These are phyloP conservation scores for Aspidiotus rigidus DNA, from an alignment of 2,888 invertebrate species.

Conservation along the genomic window DNA sequence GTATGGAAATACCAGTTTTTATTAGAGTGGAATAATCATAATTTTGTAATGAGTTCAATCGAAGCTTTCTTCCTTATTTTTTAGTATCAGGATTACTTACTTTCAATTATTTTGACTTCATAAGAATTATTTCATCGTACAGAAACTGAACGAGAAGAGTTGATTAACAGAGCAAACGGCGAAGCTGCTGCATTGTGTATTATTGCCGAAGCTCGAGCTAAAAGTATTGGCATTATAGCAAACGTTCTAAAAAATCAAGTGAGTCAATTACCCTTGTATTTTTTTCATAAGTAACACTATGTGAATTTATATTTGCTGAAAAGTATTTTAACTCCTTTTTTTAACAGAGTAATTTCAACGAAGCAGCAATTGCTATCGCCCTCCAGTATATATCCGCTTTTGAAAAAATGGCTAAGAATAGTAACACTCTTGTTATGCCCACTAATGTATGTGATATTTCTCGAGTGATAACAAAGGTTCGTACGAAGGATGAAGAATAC, in stretches of 20 bases:
- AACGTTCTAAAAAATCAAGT: constrained; percentile 50
- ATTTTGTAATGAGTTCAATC: too few species aligned
- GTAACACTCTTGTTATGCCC: constrained; percentile 90
- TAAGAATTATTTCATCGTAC: constrained; percentile 37
- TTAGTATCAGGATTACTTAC: too few species aligned
- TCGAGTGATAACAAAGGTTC: constrained; percentile 68
- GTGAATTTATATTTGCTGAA: not conserved
- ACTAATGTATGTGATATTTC: constrained; percentile 76
- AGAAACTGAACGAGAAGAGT: constrained; percentile 90
- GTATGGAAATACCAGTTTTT: too few species aligned
- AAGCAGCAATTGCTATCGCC: constrained; percentile 83
- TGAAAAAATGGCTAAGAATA: constrained; percentile 80
- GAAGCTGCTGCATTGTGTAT: constrained; percentile 85
- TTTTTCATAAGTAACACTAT: not conserved
- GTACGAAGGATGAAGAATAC: too few species aligned
- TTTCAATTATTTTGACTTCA: too few species aligned
- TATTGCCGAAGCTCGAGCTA: constrained; percentile 83
- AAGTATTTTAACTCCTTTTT: not conserved
- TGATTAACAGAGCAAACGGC: constrained; percentile 86
- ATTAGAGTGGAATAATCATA: too few species aligned
- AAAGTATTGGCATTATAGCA: constrained; percentile 69
- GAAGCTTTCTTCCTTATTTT: too few species aligned
- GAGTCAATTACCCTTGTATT: constrained; percentile 22
- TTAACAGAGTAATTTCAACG: constrained; percentile 67
- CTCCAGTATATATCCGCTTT: constrained; percentile 95